Conservation (phyloP, 2,113 vertebrate genomes). For the Anarrhichthys ocellatus region DNA sequence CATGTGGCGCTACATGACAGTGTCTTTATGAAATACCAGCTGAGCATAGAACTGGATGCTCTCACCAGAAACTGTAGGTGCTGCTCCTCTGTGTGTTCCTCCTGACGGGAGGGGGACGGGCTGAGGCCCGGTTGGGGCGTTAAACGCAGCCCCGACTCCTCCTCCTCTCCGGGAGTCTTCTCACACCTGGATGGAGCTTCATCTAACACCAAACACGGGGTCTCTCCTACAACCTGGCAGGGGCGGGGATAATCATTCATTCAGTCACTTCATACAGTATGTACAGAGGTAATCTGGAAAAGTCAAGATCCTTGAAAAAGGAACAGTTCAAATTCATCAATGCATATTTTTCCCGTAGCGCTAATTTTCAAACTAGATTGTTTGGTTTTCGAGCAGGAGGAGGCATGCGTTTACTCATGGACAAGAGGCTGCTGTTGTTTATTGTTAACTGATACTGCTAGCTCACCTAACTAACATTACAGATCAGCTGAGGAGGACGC, state of each 20-base stretch:
- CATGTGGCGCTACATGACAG: background rate
- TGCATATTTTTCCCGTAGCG: background rate
- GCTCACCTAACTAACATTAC: background rate
- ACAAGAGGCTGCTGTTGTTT: background rate
- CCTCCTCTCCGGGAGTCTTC: conserved; percentile 79
- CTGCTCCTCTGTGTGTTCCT: conserved; percentile 73
- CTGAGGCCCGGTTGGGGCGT: conserved; percentile 70
- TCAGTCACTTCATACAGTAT: conserved; percentile 22
- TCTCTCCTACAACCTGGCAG: conserved; percentile 76
- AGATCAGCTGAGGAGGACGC: background rate
- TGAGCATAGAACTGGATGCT: background rate
- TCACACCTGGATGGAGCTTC: conserved; percentile 77
- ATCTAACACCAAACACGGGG: conserved; percentile 76
- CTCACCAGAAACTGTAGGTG: conserved; percentile 82
- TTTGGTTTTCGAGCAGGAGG: background rate
- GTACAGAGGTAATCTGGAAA: background rate
- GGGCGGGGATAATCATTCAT: conserved; percentile 5
- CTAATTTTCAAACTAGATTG: background rate
- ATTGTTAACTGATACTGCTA: background rate
- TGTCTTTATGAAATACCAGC: background rate
- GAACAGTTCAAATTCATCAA: background rate
- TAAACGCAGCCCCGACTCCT: conserved; percentile 77
- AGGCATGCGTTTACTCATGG: background rate
- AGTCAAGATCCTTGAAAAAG: background rate
- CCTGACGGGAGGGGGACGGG: conserved; percentile 72